Evolutionary conservation across 2,113 vertebrate species (phyloP).

Genomic region (Phocoena phocoena): DNA sequence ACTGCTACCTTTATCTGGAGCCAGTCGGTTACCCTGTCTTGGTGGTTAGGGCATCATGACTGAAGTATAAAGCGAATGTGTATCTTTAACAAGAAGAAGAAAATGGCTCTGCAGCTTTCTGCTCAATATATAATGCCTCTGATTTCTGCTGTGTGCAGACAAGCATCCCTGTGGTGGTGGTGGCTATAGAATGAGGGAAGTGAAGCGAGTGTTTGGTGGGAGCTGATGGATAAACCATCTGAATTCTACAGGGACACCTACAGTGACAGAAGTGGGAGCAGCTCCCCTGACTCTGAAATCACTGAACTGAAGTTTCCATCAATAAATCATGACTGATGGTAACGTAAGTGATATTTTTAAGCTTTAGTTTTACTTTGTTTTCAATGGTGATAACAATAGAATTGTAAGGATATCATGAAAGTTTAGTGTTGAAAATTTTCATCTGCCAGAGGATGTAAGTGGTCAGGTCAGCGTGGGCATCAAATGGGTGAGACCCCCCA

Average conservation of each 20-base stretch:
- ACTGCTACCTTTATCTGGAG: neutral
- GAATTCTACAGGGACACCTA: slow-evolving; percentile 91
- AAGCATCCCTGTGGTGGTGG: neutral
- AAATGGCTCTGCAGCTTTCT: neutral
- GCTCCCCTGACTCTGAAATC: slow-evolving; percentile 94
- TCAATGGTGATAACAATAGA: neutral
- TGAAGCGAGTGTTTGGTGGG: neutral
- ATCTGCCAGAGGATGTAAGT: neutral
- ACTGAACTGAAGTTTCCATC: slow-evolving; percentile 91
- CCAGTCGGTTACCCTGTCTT: neutral
- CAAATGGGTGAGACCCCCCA: neutral
- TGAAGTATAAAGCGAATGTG: neutral
- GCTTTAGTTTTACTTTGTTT: neutral
- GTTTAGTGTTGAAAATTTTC: neutral
- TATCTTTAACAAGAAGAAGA: neutral
- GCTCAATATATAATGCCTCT: neutral
- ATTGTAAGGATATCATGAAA: neutral
- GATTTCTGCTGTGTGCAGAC: neutral
- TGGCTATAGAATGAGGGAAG: neutral
- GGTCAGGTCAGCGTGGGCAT: neutral
- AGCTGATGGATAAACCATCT: neutral
- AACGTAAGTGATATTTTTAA: slow-evolving; percentile 55
- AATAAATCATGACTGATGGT: slow-evolving; percentile 86
- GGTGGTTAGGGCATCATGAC: neutral
- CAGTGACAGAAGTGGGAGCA: slow-evolving; percentile 93